Evolutionary conservation across 2,113 vertebrate genomes (phyloP).

Genomic region (Trogon surrucura): DNA sequence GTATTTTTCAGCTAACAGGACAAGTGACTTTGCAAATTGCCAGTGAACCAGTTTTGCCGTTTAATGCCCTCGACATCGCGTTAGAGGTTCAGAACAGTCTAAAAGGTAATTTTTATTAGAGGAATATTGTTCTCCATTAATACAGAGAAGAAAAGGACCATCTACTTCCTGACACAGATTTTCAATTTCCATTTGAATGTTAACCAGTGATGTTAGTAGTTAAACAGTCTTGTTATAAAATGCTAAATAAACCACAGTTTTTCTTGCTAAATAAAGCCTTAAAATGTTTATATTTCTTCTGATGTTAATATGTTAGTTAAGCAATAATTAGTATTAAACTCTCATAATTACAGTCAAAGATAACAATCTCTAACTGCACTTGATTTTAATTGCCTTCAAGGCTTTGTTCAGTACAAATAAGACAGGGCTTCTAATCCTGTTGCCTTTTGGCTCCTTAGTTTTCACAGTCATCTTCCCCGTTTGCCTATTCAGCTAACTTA

Average conservation of each 20-base stretch:
- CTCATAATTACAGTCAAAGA: slow-evolving; percentile 10
- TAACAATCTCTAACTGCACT: slow-evolving; percentile 33
- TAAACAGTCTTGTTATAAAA: background rate
- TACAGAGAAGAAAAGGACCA: background rate
- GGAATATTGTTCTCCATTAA: slow-evolving; percentile 2
- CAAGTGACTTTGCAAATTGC: slow-evolving; percentile 89
- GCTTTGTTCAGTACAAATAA: background rate
- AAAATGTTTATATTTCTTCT: slow-evolving; percentile 31
- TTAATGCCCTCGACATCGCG: slow-evolving; percentile 90
- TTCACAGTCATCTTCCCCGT: slow-evolving; percentile 57
- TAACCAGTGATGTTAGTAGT: background rate
- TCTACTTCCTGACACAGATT: background rate
- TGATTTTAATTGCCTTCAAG: slow-evolving; percentile 27
- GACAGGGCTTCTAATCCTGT: slow-evolving; percentile 32
- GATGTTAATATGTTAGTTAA: slow-evolving; percentile 41
- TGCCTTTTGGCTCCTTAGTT: slow-evolving; percentile 61
- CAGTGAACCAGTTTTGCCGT: slow-evolving; percentile 88
- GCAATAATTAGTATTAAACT: slow-evolving; percentile 42
- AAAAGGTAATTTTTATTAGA: slow-evolving; percentile 83
- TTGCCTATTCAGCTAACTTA: slow-evolving; percentile 70
- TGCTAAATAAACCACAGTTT: slow-evolving; percentile 14
- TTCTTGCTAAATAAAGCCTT: background rate
- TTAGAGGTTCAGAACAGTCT: slow-evolving; percentile 92
- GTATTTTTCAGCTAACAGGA: slow-evolving; percentile 87
- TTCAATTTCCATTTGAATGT: background rate